Conservation (phyloP, 1,140 invertebrate genomes). For the Triops cancriformis region DNA sequence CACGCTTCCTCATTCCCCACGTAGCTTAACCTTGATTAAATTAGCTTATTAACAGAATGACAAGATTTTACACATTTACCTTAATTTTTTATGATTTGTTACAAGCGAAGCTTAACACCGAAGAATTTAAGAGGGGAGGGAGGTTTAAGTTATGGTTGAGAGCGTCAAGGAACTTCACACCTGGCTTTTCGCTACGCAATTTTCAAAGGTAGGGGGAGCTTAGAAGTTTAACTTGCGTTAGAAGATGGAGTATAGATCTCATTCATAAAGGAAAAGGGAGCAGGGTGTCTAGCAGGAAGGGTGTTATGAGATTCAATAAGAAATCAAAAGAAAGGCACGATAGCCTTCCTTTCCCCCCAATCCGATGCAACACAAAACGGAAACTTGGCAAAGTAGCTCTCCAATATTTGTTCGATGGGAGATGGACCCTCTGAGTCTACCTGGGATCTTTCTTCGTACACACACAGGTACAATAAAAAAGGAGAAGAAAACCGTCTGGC, state of each 20-base stretch:
- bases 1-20: no score
- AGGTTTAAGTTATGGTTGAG: neutral
- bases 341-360: neutral
- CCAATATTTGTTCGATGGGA: neutral
- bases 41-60: no score
- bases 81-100: no score
- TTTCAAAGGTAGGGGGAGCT: neutral
- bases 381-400: neutral
- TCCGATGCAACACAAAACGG: neutral
- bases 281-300: neutral
- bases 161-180: slow-evolving; percentile 10
- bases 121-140: no score
- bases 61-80: no score
- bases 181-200: neutral
- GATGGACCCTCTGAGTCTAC: neutral
- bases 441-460: neutral
- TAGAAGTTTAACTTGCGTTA: neutral
- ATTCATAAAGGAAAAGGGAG: neutral
- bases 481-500: neutral
- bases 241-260: neutral
- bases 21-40: no score
- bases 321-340: neutral
- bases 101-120: no score
- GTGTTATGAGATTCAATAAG: neutral
- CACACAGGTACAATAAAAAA: neutral